Conservation (phyloP, 2,113 vertebrate species). For the Triplophysa rosa region DNA sequence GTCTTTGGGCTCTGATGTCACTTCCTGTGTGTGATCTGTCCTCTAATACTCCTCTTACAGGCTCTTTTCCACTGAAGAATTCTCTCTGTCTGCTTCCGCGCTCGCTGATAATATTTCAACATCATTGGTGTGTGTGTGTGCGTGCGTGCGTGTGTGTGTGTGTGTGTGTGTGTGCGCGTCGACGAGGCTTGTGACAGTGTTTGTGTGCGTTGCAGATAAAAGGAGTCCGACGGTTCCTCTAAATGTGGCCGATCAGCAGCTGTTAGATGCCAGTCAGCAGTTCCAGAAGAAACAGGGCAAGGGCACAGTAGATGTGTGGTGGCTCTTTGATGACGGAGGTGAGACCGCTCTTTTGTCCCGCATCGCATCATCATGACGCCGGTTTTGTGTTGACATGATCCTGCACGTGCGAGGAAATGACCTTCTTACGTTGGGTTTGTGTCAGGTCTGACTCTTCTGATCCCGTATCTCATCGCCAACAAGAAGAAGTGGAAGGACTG, state of each 20-base stretch:
- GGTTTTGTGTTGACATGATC: no score
- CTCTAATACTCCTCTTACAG: constrained; percentile 42
- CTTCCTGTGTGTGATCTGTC: constrained; percentile 37
- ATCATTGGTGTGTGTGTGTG: not conserved
- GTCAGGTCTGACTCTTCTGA: constrained; percentile 80
- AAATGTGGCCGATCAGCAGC: constrained; percentile 86
- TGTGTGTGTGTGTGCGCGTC: not conserved
- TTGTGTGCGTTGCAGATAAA: constrained; percentile 70
- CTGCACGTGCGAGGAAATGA: not conserved
- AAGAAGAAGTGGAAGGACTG: constrained; percentile 80
- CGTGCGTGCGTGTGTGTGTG: not conserved
- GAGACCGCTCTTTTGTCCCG: no score
- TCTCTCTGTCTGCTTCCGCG: constrained; percentile 18
- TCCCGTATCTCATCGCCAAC: constrained; percentile 83
- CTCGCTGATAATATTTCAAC: not conserved
- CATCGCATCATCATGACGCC: no score
- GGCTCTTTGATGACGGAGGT: constrained; percentile 99
- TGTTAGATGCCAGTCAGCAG: constrained; percentile 91
- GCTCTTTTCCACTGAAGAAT: constrained; percentile 37
- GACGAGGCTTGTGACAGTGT: constrained; percentile 2
- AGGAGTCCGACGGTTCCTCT: constrained; percentile 80
- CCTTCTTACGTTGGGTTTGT: not conserved
- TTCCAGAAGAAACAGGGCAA: constrained; percentile 97
- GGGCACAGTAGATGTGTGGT: constrained; percentile 97
- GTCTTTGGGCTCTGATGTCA: constrained; percentile 29